Percentiles rank a stretch among this genome's conserved stretches.
These are phyloP conservation scores for Himantopus leucocephalus DNA, from an alignment of 2,113 vertebrate genomes.

Conservation along the genomic window DNA sequence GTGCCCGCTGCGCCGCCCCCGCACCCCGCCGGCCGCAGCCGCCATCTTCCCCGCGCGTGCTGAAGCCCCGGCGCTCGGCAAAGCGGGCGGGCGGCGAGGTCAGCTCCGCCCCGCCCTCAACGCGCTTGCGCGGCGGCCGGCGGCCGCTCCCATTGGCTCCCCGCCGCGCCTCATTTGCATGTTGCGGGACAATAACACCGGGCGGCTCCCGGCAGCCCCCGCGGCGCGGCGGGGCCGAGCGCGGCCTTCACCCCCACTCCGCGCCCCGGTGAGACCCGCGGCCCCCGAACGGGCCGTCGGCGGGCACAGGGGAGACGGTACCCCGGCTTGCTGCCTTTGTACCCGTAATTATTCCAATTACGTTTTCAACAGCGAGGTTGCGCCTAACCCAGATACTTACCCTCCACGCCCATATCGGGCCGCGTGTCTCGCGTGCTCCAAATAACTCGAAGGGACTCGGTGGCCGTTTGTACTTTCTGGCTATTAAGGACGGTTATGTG, in stretches of 20 bases:
- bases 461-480: neutral
- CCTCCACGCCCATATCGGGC: neutral
- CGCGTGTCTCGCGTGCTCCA: neutral
- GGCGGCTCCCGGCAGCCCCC: neutral
- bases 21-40: constrained; percentile 5
- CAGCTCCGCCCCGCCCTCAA: neutral
- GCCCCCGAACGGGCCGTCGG: fast-evolving
- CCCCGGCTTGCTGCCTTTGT: too few species aligned
- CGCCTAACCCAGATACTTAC: neutral
- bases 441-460: neutral
- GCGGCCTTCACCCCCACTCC: too few species aligned
- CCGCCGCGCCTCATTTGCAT: constrained; percentile 19
- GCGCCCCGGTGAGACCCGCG: too few species aligned
- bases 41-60: constrained; percentile 65
- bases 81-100: neutral
- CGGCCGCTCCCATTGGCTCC: neutral
- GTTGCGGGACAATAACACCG: neutral
- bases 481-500: neutral
- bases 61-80: neutral
- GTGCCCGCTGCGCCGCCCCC: neutral
- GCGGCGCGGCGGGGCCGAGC: neutral
- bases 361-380: neutral
- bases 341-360: neutral
- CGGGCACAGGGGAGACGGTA: too few species aligned
- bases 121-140: neutral